Evolutionary conservation across 2,888 invertebrate genomes (phyloP).

Genomic region (Callyntrura sp.): DNA sequence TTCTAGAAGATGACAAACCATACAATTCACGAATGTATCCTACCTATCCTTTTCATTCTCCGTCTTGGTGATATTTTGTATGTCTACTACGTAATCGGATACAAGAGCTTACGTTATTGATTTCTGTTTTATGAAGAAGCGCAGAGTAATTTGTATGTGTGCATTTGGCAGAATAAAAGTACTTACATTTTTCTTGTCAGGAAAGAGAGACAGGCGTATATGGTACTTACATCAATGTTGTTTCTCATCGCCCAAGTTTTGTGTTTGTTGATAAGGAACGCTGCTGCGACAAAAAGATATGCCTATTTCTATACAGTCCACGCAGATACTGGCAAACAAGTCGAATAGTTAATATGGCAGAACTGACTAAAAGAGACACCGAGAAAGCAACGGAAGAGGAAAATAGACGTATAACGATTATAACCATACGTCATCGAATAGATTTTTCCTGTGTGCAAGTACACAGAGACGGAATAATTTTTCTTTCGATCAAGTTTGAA

Average conservation of each 20-base stretch:
- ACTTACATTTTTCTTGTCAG: slow-evolving; percentile 28
- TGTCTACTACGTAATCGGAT: slow-evolving; percentile 57
- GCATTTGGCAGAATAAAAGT: slow-evolving; percentile 23
- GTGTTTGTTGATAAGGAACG: not conserved
- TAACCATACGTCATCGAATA: too few species aligned
- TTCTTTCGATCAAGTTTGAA: slow-evolving; percentile 46
- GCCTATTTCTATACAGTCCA: too few species aligned
- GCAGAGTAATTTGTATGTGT: slow-evolving; percentile 53
- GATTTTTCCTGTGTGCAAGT: not conserved
- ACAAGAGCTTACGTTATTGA: slow-evolving; percentile 64
- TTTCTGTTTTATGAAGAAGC: slow-evolving; percentile 49
- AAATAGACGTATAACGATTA: too few species aligned
- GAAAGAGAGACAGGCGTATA: not conserved
- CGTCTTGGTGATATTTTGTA: not conserved
- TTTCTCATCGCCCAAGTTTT: not conserved
- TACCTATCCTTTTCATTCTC: not conserved
- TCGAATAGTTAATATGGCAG: too few species aligned
- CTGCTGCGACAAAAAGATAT: too few species aligned
- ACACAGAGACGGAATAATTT: slow-evolving; percentile 17
- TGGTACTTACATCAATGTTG: not conserved
- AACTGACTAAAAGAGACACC: too few species aligned
- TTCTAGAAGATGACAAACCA: not conserved
- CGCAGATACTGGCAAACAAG: not conserved
- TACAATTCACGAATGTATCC: slow-evolving; percentile 15
- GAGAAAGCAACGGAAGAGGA: too few species aligned